These are phyloP conservation scores for Hexactinellida sp. DNA, from an alignment of 37 sponge, comb jelly and placozoan genomes.

Conservation along the genomic window DNA sequence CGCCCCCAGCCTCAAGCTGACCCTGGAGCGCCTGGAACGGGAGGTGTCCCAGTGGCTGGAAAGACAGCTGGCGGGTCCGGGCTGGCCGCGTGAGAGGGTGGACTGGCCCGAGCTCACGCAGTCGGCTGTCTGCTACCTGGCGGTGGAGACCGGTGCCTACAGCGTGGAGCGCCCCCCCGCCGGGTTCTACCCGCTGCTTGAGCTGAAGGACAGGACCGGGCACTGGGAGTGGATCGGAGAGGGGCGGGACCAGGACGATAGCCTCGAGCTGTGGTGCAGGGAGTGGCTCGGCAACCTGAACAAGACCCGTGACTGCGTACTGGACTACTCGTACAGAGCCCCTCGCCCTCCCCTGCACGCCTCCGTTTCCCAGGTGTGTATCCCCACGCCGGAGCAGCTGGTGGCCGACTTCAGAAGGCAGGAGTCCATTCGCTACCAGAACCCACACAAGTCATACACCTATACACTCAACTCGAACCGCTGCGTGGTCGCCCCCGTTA, in stretches of 20 bases:
- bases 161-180: constrained; percentile 41
- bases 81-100: constrained; percentile 24
- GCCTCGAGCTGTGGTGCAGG: constrained; percentile 34
- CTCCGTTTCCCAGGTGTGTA: background rate
- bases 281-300: constrained; percentile 56
- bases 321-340: background rate
- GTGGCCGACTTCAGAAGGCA: background rate
- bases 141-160: constrained; percentile 48
- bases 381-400: background rate
- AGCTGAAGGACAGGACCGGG: constrained; percentile 63
- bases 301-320: constrained; percentile 20
- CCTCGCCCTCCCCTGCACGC: background rate
- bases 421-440: constrained; percentile 50
- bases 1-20: constrained; percentile 3
- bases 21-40: constrained; percentile 11
- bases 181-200: constrained; percentile 47
- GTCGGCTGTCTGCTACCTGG: constrained; percentile 49
- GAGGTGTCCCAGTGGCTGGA: constrained; percentile 33
- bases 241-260: constrained; percentile 46
- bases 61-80: constrained; percentile 22
- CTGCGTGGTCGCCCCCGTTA: constrained; percentile 66
- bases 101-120: constrained; percentile 50
- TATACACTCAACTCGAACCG: constrained; percentile 51
- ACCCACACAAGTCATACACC: constrained; percentile 61
- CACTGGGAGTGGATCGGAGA: constrained; percentile 72